phyloP scores from a whole-genome alignment of 1,140 invertebrate genomes.

The Lepidostoma basale region DNA sequence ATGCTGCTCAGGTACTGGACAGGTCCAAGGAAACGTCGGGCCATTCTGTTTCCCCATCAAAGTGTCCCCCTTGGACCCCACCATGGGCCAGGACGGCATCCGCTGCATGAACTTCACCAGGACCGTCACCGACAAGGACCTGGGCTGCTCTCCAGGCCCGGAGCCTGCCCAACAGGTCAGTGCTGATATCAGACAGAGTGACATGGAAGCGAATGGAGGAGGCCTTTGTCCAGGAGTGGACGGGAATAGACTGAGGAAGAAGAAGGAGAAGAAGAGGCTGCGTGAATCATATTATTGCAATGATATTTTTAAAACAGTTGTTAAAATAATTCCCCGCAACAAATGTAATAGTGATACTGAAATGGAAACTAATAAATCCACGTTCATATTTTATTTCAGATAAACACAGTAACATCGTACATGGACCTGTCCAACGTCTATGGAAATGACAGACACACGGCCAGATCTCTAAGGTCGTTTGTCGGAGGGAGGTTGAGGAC shows the following conservation, averaged over 20 bases:
- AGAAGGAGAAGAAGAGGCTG: too few relatives aligned
- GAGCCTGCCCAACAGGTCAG: conserved; percentile 27
- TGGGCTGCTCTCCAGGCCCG: conserved; percentile 57
- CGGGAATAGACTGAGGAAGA: too few relatives aligned
- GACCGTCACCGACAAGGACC: conserved; percentile 58
- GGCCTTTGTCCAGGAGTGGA: too few relatives aligned
- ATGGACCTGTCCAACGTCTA: conserved; percentile 34
- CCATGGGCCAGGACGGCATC: conserved; percentile 20
- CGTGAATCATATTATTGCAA: too few relatives aligned
- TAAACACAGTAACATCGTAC: conserved; percentile 20
- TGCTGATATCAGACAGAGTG: too few relatives aligned
- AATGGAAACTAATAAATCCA: too few relatives aligned
- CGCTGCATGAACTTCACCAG: conserved; percentile 49
- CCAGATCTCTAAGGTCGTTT: conserved; percentile 4
- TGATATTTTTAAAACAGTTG: too few relatives aligned
- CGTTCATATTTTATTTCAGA: too few relatives aligned
- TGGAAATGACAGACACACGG: neutral
- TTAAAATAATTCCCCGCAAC: too few relatives aligned
- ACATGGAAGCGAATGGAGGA: too few relatives aligned
- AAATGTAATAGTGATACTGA: too few relatives aligned
- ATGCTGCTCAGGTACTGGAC: neutral
- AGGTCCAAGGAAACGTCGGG: neutral
- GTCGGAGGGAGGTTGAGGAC: neutral
- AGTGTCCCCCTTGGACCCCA: conserved; percentile 13
- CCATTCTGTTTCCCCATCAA: conserved; percentile 34